Evolutionary conservation across 2,888 invertebrate species (phyloP), one percentile per base, ranked within the genome.

Genomic region (Glomeris marginata): DNA sequence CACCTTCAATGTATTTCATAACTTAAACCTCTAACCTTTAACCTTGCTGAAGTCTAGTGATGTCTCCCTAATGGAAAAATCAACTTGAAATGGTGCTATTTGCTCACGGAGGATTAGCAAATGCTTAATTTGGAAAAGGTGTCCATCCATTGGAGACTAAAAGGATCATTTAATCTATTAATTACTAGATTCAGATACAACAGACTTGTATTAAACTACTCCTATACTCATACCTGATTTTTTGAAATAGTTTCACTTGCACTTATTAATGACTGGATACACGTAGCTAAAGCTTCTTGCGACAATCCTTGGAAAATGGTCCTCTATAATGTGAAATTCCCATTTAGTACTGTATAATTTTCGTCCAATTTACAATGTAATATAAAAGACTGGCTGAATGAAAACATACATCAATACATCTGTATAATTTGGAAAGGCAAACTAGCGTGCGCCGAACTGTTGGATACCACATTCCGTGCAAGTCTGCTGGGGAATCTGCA

Each of bases 381-480:
- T 41, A n/a, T n/a, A 45, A 52, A 28, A 15, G 28, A 18, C 16
- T 13, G 42, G 20, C 22, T 42, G 3, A 42, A 10, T 15, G n/a
- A 21, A 22, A 11, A 61, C 66, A 63, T 57, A 72, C 72, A 62
- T 74, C 97, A 10, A 98, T 77, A 64, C 95, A 97, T 46, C 94
- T 77, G 66, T 83, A 85, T 0, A 92, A 74, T 53, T 97, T 80
- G 0, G 97, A 95, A 2, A 98, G 72, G 55, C 94, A 95, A 18
- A 95, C 88, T 16, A 98, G 69, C 0, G 97, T 94, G 41, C 98
- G 74, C 16, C 97, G 75, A 0, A 98, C 94, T 0, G 91, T 94
- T 0, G 98, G 98, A 69, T 97, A 98, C 98, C 98, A 98, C 92
- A 98, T 92, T 22, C 97, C 98, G 69, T 97, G 97, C 34, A 97